Conservation (phyloP, 2,888 invertebrate species). For the Hyposoter didymator region DNA sequence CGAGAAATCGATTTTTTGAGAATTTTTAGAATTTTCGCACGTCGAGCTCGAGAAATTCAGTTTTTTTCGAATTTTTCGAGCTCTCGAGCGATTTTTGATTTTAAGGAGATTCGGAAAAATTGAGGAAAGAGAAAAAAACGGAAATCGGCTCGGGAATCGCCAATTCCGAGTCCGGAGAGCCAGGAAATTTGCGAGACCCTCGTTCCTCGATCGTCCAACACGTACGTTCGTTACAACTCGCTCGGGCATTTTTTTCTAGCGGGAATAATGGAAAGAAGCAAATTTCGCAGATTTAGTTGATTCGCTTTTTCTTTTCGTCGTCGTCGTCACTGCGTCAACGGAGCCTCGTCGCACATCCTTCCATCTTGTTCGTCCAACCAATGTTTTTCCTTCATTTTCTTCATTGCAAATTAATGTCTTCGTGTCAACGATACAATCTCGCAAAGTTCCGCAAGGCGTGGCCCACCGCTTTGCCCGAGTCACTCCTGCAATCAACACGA, state of each 20-base stretch:
- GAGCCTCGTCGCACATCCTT: constrained; percentile 43
- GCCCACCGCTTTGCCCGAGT: constrained; percentile 91
- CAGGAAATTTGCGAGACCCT: constrained; percentile 52
- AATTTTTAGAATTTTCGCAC: not conserved
- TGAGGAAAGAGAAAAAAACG: constrained; percentile 1
- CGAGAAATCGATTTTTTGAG: too few relatives aligned
- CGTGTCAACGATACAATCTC: constrained; percentile 92
- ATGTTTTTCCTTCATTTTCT: not conserved
- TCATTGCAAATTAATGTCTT: constrained; percentile 43
- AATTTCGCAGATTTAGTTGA: constrained; percentile 51
- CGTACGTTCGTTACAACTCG: constrained; percentile 44
- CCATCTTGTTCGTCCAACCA: constrained; percentile 21
- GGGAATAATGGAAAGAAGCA: constrained; percentile 5
- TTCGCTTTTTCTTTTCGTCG: constrained; percentile 12
- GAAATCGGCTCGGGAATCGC: constrained; percentile 44
- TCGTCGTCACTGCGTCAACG: constrained; percentile 54
- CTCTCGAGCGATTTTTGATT: constrained; percentile 43
- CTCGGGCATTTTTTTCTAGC: not conserved
- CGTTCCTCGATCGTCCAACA: constrained; percentile 36
- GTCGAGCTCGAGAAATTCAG: constrained; percentile 9
- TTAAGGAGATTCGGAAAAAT: not conserved
- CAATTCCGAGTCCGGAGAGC: constrained; percentile 48
- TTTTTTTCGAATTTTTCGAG: constrained; percentile 55
- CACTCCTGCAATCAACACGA: constrained; percentile 87
- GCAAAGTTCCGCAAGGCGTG: constrained; percentile 93